These are phyloP conservation scores for Myotis brandtii DNA, from an alignment of 2,113 vertebrate genomes.

Conservation along the genomic window DNA sequence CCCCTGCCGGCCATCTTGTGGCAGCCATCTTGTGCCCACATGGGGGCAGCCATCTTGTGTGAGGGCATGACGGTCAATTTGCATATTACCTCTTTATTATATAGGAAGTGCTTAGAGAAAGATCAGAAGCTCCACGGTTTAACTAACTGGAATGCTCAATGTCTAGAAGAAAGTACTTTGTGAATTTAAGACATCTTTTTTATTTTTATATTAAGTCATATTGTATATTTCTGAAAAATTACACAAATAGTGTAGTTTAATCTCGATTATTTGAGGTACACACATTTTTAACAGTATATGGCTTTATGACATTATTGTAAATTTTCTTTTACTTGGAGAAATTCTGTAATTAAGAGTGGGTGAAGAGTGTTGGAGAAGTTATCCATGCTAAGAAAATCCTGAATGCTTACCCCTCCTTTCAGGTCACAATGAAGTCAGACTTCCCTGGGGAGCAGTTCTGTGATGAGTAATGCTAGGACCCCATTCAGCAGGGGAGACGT, in stretches of 20 bases:
- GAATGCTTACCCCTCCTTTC: not conserved
- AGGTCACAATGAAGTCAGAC: not conserved
- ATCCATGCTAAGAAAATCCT: not conserved
- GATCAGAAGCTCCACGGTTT: not conserved
- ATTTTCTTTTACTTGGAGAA: conserved; percentile 10
- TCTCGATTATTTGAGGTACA: not conserved
- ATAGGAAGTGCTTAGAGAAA: not conserved
- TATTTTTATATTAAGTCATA: not conserved
- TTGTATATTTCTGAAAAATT: not conserved
- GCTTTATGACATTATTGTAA: not conserved
- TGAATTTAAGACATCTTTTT: not conserved
- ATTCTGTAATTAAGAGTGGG: not conserved
- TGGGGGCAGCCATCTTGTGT: too few species aligned
- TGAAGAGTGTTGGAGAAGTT: not conserved
- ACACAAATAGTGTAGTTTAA: not conserved
- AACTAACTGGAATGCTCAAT: not conserved
- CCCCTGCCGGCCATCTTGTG: too few species aligned
- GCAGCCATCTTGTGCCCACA: too few species aligned
- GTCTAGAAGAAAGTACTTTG: not conserved
- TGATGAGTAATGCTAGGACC: not conserved
- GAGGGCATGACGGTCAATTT: too few species aligned
- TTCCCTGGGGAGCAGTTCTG: not conserved
- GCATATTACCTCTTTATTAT: too few species aligned
- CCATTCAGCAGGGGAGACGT: not conserved
- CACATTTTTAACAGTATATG: not conserved